phyloP scores from a whole-genome alignment of 2,888 invertebrate genomes.

The Theretra japonica region DNA sequence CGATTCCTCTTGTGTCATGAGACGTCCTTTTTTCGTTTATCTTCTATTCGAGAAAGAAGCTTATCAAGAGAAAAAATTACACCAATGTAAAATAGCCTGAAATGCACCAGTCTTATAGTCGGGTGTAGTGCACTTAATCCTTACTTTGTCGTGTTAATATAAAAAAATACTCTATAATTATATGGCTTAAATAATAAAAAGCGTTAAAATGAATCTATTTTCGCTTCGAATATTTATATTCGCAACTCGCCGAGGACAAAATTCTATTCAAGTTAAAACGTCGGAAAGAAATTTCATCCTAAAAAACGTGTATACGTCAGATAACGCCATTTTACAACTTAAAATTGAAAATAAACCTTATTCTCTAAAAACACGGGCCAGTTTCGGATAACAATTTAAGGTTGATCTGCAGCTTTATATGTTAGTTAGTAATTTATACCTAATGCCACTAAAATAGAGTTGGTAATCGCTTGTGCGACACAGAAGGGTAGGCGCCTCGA shows the following conservation, averaged over 20 bases:
- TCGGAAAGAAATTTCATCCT: constrained; percentile 18
- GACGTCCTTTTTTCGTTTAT: no score
- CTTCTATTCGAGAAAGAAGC: no score
- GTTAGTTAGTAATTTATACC: not conserved
- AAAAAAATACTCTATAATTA: not conserved
- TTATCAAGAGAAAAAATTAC: no score
- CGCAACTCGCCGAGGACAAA: not conserved
- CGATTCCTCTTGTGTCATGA: no score
- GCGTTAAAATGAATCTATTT: not conserved
- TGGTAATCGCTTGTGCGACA: constrained; percentile 16
- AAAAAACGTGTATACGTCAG: constrained; percentile 10
- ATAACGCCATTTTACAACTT: not conserved
- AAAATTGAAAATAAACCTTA: constrained; percentile 20
- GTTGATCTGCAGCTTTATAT: not conserved
- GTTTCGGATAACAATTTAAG: constrained; percentile 8
- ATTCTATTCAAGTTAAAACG: constrained; percentile 23
- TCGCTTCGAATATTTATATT: not conserved
- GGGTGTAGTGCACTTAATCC: no score
- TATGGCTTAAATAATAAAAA: not conserved
- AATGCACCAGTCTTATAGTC: no score
- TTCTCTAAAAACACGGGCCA: not conserved
- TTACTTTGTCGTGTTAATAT: no score
- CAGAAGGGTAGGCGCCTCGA: constrained; percentile 54
- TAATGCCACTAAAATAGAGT: constrained; percentile 15
- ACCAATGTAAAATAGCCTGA: no score